Evolutionary conservation across 2,888 invertebrate genomes (phyloP).

Genomic region (Monochamus alternatus): DNA sequence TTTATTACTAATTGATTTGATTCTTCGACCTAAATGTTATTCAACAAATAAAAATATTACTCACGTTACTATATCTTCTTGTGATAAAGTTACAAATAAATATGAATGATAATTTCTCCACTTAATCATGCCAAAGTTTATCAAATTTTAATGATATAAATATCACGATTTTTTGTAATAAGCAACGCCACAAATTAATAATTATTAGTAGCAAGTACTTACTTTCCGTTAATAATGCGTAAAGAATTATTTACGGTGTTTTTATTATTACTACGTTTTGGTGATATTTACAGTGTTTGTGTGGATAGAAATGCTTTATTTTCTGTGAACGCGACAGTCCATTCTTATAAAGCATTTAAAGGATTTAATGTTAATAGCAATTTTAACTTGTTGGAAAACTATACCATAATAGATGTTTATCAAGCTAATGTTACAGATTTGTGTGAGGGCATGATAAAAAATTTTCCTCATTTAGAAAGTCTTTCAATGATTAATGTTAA

Average conservation of each 20-base stretch:
- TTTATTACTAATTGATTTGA: not conserved
- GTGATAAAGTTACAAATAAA: slow-evolving; percentile 24
- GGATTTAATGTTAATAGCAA: slow-evolving; percentile 36
- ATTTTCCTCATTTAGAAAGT: slow-evolving; percentile 54
- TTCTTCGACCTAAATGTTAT: not conserved
- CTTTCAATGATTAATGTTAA: slow-evolving; percentile 58
- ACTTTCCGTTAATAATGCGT: not conserved
- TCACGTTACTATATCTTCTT: not conserved
- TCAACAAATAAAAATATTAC: not conserved
- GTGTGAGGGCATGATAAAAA: slow-evolving; percentile 61
- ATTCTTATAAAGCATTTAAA: slow-evolving; percentile 28
- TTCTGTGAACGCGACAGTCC: slow-evolving; percentile 53
- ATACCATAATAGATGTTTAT: slow-evolving; percentile 54
- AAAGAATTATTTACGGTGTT: not conserved
- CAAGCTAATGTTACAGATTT: slow-evolving; percentile 57
- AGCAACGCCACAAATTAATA: not conserved
- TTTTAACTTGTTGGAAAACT: slow-evolving; percentile 53
- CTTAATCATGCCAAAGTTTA: slow-evolving; percentile 37
- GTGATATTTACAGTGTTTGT: slow-evolving; percentile 41
- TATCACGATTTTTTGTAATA: not conserved
- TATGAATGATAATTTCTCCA: slow-evolving; percentile 23
- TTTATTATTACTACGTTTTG: slow-evolving; percentile 8
- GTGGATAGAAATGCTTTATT: slow-evolving; percentile 54
- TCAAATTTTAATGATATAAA: slow-evolving; percentile 35
- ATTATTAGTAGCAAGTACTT: not conserved